Base-by-base conservation (phyloP, 1,140 invertebrate genomes). In the Brevipalpus yothersi region DNA sequence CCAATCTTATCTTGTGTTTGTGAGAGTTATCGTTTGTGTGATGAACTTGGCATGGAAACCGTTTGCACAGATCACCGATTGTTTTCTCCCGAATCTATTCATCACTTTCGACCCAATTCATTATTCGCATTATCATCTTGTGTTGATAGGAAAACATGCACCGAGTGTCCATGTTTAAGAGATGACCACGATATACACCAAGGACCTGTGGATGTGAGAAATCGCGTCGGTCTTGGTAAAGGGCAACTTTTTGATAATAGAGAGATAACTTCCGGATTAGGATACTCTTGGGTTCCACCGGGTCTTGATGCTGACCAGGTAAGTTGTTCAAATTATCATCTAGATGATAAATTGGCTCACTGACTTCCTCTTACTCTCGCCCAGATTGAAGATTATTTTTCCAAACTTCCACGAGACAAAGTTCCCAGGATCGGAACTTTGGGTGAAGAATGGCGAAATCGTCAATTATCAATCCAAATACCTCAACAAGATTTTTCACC, bases 401-500 rank as follows among this genome's bases (percentile, higher is more conserved):
- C 21, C 8, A 11, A 10, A 13, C 15, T 55, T 40, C 53, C 53
- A 39, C 4, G 15, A 15, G 40, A 39, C 19, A 55, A 55, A 39
- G 21, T 55, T 53, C 53, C 53, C 11, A 21, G 23, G 39, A 11
- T 55, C 4, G 19, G 19, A 11, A 15, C 21, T 31, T 10, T 21
- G 4, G 53, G 23, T 9, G 23, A 55, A 55, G 10, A 55, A 17
- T 55, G 11, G 23, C 53, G 53, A 11, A 31, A 55, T 40, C 23
- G 39, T 39, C 53, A 55, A 55, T 41, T 55, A 17, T n/a, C 39
- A 39, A 41, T 19, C 15, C 91, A 96, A 72, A 75, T 95, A 65
- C 91, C 91, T 15, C 89, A 87, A 71, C 91, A 96, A 74, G 93
- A 98, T 70, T 75, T 95, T 45, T 84, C 86, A 15, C 72, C 87